These are phyloP conservation scores for Dicrurus megarhynchus DNA, from an alignment of 2,113 vertebrate species.

Conservation along the genomic window DNA sequence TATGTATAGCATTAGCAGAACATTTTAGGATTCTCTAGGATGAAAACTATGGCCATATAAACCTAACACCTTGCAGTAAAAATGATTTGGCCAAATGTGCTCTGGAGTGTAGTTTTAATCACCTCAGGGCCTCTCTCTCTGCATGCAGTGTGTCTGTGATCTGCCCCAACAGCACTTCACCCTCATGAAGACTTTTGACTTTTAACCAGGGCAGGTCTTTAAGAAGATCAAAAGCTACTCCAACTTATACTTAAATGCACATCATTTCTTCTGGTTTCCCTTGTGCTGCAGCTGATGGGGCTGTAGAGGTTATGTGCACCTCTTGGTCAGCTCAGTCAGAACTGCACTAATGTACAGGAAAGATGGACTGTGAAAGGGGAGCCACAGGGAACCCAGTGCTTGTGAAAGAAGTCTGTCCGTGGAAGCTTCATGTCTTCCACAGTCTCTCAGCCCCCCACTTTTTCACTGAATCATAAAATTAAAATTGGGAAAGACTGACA, in stretches of 20 bases:
- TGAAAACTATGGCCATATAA: constrained; percentile 28
- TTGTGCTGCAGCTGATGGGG: background rate
- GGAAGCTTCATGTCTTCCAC: background rate
- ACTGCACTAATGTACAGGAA: background rate
- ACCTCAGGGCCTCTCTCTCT: background rate
- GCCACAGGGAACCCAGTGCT: background rate
- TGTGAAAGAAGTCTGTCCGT: background rate
- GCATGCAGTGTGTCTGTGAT: background rate
- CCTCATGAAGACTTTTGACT: background rate
- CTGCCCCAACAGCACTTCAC: background rate
- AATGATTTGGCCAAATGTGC: background rate
- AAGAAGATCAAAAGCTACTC: background rate
- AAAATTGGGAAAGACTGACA: background rate
- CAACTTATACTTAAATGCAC: background rate
- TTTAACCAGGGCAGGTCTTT: background rate
- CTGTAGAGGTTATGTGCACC: background rate
- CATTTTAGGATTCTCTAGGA: constrained; percentile 36
- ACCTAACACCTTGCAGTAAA: constrained; percentile 1
- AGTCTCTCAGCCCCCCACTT: background rate
- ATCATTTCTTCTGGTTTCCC: background rate
- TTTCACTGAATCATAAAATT: background rate
- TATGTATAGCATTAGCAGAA: constrained; percentile 37
- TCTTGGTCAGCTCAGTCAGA: background rate
- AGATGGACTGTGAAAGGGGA: background rate
- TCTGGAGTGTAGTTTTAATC: background rate